These are phyloP conservation scores for Taxidea taxus DNA, from an alignment of 2,113 vertebrate species.

Conservation along the genomic window DNA sequence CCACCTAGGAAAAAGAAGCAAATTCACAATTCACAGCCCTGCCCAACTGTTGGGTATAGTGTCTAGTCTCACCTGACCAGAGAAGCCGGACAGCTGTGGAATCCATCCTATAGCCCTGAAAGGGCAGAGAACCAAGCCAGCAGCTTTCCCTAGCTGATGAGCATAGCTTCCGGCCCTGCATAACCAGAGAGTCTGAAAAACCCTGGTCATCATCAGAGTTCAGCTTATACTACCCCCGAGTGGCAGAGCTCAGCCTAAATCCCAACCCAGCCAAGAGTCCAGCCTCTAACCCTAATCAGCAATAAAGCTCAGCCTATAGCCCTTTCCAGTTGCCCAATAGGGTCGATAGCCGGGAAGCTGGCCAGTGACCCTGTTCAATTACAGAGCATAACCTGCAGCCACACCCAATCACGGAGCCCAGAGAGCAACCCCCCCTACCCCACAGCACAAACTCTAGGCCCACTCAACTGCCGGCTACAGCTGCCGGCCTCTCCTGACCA, in stretches of 20 bases:
- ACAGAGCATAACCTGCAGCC: neutral
- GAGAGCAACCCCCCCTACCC: neutral
- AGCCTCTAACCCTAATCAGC: neutral
- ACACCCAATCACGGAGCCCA: no score
- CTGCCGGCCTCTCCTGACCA: neutral
- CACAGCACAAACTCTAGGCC: neutral
- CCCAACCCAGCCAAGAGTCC: neutral
- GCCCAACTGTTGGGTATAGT: neutral
- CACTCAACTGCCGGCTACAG: neutral
- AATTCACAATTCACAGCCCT: neutral
- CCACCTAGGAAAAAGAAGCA: neutral
- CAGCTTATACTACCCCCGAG: neutral
- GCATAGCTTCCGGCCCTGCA: rapidly evolving
- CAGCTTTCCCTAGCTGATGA: neutral
- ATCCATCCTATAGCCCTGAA: neutral
- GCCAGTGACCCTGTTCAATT: neutral
- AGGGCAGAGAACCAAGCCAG: neutral
- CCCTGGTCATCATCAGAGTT: neutral
- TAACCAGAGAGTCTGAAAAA: neutral
- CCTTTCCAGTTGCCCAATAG: no score
- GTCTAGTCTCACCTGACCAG: neutral
- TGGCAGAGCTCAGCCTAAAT: neutral
- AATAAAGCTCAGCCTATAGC: neutral
- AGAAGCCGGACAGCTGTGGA: neutral
- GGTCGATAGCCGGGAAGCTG: neutral